A percentile compares a stretch with the other conserved stretches of the same genome.
These are phyloP conservation scores for Schlechtendalia chinensis DNA, from an alignment of 1,140 invertebrate species.

Conservation along the genomic window DNA sequence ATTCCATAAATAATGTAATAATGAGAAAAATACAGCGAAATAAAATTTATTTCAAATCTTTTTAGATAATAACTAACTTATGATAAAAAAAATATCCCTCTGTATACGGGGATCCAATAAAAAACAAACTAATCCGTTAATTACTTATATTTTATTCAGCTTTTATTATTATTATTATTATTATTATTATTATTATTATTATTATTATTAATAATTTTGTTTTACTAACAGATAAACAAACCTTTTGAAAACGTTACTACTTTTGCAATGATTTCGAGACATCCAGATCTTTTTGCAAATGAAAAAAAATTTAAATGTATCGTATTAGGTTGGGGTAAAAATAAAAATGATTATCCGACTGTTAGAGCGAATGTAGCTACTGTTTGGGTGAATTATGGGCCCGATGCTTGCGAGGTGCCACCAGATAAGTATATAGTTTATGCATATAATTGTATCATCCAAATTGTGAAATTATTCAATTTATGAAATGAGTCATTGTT, in stretches of 20 bases:
- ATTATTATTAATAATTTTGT: too few relatives aligned
- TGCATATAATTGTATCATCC: background rate
- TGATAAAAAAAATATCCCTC: too few relatives aligned
- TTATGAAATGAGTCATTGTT: too few relatives aligned
- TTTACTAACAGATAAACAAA: background rate
- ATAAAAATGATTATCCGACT: background rate
- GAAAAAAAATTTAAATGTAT: background rate
- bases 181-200: too few relatives aligned
- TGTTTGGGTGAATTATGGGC: constrained; percentile 22
- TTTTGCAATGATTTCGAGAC: background rate
- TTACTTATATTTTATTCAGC: background rate
- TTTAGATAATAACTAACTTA: too few relatives aligned
- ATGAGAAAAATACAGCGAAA: too few relatives aligned
- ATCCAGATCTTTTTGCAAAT: background rate
- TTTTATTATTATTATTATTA: background rate
- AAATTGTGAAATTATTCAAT: background rate
- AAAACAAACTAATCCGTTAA: too few relatives aligned
- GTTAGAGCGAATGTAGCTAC: background rate
- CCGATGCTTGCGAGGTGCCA: constrained; percentile 12
- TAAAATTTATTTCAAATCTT: too few relatives aligned
- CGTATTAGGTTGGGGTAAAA: constrained; percentile 36
- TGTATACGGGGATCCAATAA: too few relatives aligned
- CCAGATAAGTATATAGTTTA: constrained; percentile 29
- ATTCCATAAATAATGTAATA: too few relatives aligned
- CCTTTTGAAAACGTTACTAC: constrained; percentile 7